These are phyloP conservation scores for Diogma glabrata DNA, from an alignment of 2,888 invertebrate genomes.

Conservation along the genomic window DNA sequence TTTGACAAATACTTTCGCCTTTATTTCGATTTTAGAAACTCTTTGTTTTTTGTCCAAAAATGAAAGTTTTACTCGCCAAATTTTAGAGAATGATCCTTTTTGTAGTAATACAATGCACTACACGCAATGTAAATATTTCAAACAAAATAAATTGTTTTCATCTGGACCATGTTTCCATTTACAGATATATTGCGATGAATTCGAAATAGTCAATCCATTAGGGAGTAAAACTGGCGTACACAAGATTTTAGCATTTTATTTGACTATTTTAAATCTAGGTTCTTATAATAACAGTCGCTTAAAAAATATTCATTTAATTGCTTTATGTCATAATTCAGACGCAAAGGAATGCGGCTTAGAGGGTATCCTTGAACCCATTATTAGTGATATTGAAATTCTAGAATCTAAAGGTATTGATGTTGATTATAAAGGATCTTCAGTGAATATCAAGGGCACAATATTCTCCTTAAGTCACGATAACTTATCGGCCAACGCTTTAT, in stretches of 20 bases:
- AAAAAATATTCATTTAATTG: slow-evolving; percentile 16
- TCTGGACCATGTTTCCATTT: slow-evolving; percentile 12
- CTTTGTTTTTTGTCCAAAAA: not conserved
- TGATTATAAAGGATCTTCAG: not conserved
- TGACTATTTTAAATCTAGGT: slow-evolving; percentile 17
- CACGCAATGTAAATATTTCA: not conserved
- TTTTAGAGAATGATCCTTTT: not conserved
- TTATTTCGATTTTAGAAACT: not conserved
- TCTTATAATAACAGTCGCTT: slow-evolving; percentile 11
- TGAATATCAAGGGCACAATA: too few relatives aligned
- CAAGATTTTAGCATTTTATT: slow-evolving; percentile 20
- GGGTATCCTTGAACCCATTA: slow-evolving; percentile 14
- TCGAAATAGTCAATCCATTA: slow-evolving; percentile 19
- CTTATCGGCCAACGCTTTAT: not conserved
- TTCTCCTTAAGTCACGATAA: slow-evolving; percentile 1
- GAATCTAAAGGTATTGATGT: slow-evolving; percentile 15
- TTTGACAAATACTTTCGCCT: not conserved
- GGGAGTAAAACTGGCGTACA: slow-evolving; percentile 19
- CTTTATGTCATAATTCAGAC: not conserved
- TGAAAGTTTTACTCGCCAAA: not conserved
- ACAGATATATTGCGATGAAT: slow-evolving; percentile 19
- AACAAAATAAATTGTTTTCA: slow-evolving; percentile 8
- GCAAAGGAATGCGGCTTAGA: slow-evolving; percentile 1
- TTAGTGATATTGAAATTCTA: slow-evolving; percentile 16
- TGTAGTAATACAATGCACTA: not conserved